Percentiles rank a stretch among this genome's conserved stretches.
Conservation (phyloP, 2,797 vertebrate genomes). For the Xenops minutus region DNA sequence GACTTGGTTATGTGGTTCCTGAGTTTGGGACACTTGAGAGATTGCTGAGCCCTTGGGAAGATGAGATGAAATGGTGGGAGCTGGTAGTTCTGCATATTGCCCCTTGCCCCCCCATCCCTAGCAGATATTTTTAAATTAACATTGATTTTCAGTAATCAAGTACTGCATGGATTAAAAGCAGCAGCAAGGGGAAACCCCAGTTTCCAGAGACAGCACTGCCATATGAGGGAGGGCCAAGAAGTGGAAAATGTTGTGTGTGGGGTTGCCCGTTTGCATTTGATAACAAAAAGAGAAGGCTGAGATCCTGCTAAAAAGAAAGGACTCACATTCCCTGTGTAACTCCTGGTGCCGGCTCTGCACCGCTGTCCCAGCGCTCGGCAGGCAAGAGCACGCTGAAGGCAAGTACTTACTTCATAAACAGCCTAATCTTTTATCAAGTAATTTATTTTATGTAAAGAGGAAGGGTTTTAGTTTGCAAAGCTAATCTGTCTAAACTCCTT, state of each 20-base stretch:
- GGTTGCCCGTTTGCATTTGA: neutral
- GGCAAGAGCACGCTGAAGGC: neutral
- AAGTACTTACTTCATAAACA: neutral
- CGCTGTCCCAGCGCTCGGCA: fast-evolving
- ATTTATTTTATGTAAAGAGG: conserved; percentile 26
- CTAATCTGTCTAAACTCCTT: conserved; percentile 4
- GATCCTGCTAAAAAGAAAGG: neutral
- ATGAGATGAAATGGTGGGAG: neutral
- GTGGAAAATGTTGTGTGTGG: fast-evolving
- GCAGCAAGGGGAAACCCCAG: neutral
- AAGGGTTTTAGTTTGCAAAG: conserved; percentile 15
- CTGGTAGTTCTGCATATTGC: neutral
- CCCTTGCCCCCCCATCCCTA: neutral
- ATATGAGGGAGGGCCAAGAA: fast-evolving
- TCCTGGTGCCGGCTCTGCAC: neutral
- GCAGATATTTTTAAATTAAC: neutral
- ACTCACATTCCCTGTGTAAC: fast-evolving
- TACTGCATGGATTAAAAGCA: neutral
- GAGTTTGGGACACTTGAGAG: neutral
- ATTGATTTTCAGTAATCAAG: neutral
- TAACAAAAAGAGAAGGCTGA: no score
- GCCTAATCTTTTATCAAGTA: neutral
- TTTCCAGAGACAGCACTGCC: neutral
- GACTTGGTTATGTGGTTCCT: neutral
- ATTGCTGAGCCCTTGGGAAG: neutral